Percentiles rank a stretch among this genome's conserved stretches.
Evolutionary conservation across 2,113 vertebrate genomes (phyloP).

Genomic region (Aspiorhynchus laticeps): DNA sequence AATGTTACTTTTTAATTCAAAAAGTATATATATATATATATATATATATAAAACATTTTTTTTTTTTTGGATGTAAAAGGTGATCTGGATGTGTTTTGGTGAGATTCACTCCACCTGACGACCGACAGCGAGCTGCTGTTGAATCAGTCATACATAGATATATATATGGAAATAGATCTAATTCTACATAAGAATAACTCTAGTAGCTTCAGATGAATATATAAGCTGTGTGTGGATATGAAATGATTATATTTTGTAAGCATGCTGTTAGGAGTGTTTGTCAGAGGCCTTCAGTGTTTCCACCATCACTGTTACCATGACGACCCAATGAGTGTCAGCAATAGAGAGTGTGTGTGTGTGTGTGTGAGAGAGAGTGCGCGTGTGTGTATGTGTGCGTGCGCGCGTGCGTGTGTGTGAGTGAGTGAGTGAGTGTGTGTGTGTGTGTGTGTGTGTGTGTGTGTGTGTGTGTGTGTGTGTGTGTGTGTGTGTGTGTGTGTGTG

Average conservation of each 20-base stretch:
- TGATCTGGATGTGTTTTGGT: not conserved
- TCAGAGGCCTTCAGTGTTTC: conserved; percentile 50
- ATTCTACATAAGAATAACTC: conserved; percentile 17
- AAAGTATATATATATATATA: not conserved
- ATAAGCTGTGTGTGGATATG: conserved; percentile 42
- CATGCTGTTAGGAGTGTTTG: conserved; percentile 44
- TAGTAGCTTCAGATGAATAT: conserved; percentile 52
- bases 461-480: conserved; percentile 24
- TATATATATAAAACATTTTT: not conserved
- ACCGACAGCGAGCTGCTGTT: not conserved
- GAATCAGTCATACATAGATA: not conserved
- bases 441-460: conserved; percentile 54
- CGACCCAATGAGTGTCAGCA: conserved; percentile 54
- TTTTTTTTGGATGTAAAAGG: no score
- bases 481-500: conserved; percentile 55
- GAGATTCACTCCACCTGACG: conserved; percentile 1
- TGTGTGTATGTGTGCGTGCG: conserved; percentile 55
- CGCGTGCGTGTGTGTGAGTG: conserved; percentile 49
- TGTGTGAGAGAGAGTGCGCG: not conserved
- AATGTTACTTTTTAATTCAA: no score
- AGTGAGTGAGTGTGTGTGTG: not conserved
- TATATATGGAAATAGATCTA: conserved; percentile 32
- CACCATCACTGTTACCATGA: conserved; percentile 55
- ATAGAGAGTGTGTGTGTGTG: conserved; percentile 57
- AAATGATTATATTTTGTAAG: conserved; percentile 52